A percentile compares a stretch with the other conserved stretches of the same genome.
Conservation (phyloP, 2,797 vertebrate genomes). For the Tenualosa thibaudeaui region DNA sequence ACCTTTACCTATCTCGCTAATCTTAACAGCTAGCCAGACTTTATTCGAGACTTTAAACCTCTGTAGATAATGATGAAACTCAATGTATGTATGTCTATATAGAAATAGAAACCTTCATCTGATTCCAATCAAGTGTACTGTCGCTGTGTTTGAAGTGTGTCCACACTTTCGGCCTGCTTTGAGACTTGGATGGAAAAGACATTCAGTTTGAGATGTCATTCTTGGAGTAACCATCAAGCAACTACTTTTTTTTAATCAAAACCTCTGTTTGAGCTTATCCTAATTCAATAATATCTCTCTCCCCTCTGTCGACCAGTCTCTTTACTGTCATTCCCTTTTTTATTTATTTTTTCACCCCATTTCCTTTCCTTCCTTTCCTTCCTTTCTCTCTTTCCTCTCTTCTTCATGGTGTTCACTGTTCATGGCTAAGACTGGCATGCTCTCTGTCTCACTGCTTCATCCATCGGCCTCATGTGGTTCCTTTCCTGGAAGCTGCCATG, state of each 20-base stretch:
- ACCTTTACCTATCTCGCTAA: not conserved
- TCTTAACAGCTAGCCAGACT: not conserved
- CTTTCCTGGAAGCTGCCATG: constrained; percentile 33
- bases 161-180: not conserved
- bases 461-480: constrained; percentile 24
- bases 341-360: not conserved
- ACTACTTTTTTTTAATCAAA: not conserved
- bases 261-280: not conserved
- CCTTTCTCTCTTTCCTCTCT: not conserved
- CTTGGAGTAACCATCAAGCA: not conserved
- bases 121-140: not conserved
- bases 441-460: not conserved
- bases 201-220: no score
- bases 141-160: not conserved
- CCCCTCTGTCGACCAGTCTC: not conserved
- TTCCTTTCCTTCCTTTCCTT: not conserved
- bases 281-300: not conserved
- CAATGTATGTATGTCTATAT: not conserved
- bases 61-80: no score
- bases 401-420: not conserved
- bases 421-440: not conserved
- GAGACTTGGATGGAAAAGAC: not conserved
- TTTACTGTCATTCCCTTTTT: not conserved
- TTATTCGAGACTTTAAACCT: not conserved
- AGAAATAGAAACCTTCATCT: not conserved